Evolutionary conservation across 2,888 invertebrate genomes (phyloP), one percentile per base, ranked within the genome.

Genomic region (Rosalia funebris): DNA sequence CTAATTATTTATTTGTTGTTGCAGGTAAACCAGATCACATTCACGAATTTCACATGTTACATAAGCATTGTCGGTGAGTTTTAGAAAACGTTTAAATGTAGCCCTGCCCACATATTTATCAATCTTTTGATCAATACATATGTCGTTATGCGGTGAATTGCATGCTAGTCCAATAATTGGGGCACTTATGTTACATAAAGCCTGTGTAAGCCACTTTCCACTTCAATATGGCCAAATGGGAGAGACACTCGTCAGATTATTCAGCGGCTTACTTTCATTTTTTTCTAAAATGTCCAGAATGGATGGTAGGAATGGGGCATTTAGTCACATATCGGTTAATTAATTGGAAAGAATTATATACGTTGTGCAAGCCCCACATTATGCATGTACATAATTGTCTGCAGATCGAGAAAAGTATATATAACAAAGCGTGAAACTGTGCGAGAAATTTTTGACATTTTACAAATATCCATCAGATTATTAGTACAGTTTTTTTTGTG

Each of bases 1-100:
- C n/a, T n/a, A n/a, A 31, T 52, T 32, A 14, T n/a, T 14, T 11
- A 31, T 37, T 20, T 59, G 19, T 59, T 59, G 59, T 60, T 60
- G 11, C 60, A 60, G 60, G 60, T 60, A 55, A 37, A 44, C 45
- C 9, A 14, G 10, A 2, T 25, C 19, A 44, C n/a, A 39, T 37
- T 50, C 50, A 39, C 15, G 15, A 36, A 50, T 11, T 36, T 37
- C 36, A 19, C 20, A 20, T 34, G 17, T 37, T 48, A 36, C 15
- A 20, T 48, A 48, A 48, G 48, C n/a, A n/a, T n/a, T n/a, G n/a
- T n/a, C n/a, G n/a, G n/a, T n/a, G n/a, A n/a, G n/a, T n/a, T n/a
- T n/a, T n/a, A n/a, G n/a, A n/a, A n/a, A n/a, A n/a, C n/a, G n/a
- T n/a, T n/a, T n/a, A n/a, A n/a, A n/a, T n/a, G n/a, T n/a, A n/a